A percentile compares a stretch with the other conserved stretches of the same genome.
Evolutionary conservation across 2,888 invertebrate species (phyloP).

Genomic region (Lepidonotus clava): DNA sequence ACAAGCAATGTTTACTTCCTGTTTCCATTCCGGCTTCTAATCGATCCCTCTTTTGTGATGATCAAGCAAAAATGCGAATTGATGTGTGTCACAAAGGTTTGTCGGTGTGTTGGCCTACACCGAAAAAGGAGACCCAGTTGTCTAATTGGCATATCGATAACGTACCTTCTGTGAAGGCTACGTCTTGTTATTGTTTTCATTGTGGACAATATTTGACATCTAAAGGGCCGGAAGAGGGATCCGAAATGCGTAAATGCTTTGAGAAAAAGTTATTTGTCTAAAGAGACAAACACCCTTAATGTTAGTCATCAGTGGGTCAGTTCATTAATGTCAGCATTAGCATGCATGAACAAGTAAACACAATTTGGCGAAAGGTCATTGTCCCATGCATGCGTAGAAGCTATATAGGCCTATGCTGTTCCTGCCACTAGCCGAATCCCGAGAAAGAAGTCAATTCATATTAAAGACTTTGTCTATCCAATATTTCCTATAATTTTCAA

Average conservation of each 20-base stretch:
- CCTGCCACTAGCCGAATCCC: no score
- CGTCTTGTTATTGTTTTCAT: neutral
- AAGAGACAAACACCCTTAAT: neutral
- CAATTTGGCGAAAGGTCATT: no score
- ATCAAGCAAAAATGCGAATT: conserved; percentile 34
- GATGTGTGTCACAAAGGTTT: conserved; percentile 2
- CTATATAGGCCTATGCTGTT: no score
- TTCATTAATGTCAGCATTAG: no score
- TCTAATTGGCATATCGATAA: neutral
- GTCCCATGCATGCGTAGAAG: no score
- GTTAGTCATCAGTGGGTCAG: neutral
- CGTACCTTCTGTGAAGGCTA: neutral
- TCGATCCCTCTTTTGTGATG: conserved; percentile 1
- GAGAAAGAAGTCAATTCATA: no score
- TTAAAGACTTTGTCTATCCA: no score
- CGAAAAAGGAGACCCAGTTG: neutral
- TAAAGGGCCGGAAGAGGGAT: neutral
- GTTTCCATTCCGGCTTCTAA: conserved; percentile 8
- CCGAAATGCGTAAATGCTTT: neutral
- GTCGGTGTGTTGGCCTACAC: neutral
- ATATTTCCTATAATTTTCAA: no score
- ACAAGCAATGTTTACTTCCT: conserved; percentile 41
- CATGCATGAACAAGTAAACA: no score
- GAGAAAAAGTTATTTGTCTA: neutral
- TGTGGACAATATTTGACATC: neutral